A percentile compares a stretch with the other conserved stretches of the same genome.
phyloP scores from a whole-genome alignment of 1,140 invertebrate species.

The Bradysia coprophila region DNA sequence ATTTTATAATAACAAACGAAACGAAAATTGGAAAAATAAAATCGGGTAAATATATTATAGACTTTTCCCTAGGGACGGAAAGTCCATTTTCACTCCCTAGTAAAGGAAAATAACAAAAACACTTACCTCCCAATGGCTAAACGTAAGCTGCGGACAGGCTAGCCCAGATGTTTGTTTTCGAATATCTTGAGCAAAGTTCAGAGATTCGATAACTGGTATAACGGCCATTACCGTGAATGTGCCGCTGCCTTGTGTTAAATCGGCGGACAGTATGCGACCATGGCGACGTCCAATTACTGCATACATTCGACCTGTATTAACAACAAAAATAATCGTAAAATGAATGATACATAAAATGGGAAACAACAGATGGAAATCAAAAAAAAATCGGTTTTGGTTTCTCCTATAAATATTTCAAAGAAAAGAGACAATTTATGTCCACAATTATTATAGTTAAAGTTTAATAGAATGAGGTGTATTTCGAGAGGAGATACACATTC shows the following conservation, averaged over 20 bases:
- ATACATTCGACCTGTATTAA: slow-evolving; percentile 86
- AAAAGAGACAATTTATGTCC: too few relatives aligned
- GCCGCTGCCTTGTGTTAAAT: slow-evolving; percentile 72
- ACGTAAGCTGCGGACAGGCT: slow-evolving; percentile 85
- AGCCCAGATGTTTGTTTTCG: slow-evolving; percentile 88
- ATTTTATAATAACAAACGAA: too few relatives aligned
- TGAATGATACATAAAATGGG: slow-evolving; percentile 3
- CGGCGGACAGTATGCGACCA: slow-evolving; percentile 75
- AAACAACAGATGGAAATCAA: not conserved
- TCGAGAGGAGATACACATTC: too few relatives aligned
- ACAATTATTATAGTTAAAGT: too few relatives aligned
- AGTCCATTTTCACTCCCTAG: too few relatives aligned
- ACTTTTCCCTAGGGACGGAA: too few relatives aligned
- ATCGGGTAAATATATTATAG: not conserved
- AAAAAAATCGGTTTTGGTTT: not conserved
- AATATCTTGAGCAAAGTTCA: slow-evolving; percentile 83
- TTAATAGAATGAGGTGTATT: too few relatives aligned
- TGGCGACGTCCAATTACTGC: slow-evolving; percentile 73
- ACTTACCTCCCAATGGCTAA: slow-evolving; percentile 92
- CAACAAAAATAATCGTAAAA: too few relatives aligned
- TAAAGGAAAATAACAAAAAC: slow-evolving; percentile 4
- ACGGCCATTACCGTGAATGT: slow-evolving; percentile 77
- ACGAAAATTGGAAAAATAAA: not conserved
- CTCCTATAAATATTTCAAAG: too few relatives aligned
- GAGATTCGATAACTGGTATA: slow-evolving; percentile 91